Base-by-base conservation (phyloP, 2,888 invertebrate species). In the Mesorhabditis belari region DNA sequence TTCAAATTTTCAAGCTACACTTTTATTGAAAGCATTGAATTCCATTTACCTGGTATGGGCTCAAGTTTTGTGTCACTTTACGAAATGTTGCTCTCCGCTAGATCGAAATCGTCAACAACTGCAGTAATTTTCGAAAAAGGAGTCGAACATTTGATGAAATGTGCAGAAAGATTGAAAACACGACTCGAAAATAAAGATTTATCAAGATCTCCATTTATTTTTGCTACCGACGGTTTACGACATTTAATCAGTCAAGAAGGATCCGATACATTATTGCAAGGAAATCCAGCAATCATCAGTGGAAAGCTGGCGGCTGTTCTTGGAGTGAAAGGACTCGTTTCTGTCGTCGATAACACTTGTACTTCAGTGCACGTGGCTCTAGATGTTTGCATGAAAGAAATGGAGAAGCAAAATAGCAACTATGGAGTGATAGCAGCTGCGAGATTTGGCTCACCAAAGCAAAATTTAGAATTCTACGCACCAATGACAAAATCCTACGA, bases 131-230 rank as follows among this genome's bases (percentile, higher is more conserved):
- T 35, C n/a, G 44, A 35, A n/a, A 35, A 35, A n/a, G 44, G 44
- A 17, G 44, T 35, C n/a, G 44, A 35, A n/a, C 44, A 35, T 35
- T n/a, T 35, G 44, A 35, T 35, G 44, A 35, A 35, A n/a, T 35
- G 44, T 35, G 2, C 44, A 9, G 12, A 35, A n/a, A 35, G n/a
- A 88, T 90, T 27, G 87, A 93, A 64, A 85, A 69, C 6, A 66
- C 69, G 28, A 61, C 69, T 3, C 70, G 70, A 1, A 29, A 66
- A 0, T 28, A 64, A n/a, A 51, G 64, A 12, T 61, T 71, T 6
- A 58, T 57, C 2, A 60, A 63, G 29, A 62, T 66, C 3, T 64
- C 69, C 58, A 53, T 71, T 0, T 64, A 61, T 50, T 23, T 71
- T 19, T 65, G 69, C 17, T 67, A 70, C 29, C 60, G 70, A 6